Evolutionary conservation across 2,888 invertebrate species (phyloP), one percentile per base, ranked within the genome.

Genomic region (Agonopterix subpropinquella): DNA sequence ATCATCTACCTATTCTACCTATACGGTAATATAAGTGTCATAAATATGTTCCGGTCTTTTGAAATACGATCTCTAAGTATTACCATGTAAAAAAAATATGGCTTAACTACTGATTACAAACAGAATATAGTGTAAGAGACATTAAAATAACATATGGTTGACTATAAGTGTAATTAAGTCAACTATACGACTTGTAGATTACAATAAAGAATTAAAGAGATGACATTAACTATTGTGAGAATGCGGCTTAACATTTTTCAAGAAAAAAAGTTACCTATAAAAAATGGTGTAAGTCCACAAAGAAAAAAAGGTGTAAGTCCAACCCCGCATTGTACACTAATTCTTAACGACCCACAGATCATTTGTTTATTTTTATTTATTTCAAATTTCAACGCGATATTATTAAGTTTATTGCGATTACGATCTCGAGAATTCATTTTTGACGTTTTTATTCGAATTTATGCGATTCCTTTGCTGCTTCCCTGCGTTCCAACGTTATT

Each of bases 361-460:
- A 73, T 74, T 73, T 72, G 73, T 81, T 79, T 75, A 72, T 79
- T 82, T 82, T 83, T 82, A 79, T 85, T 85, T 81, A 81, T 84
- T 77, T 74, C 70, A 70, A 79, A 78, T 80, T 80, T 85, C 84
- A 81, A 80, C 85, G 85, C 82, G 77, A 81, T 83, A 82, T 85
- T 82, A 83, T 86, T 82, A 81, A 80, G 69, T 82, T 82, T 80
- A 86, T 82, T 77, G 83, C 84, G 87, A 88, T 88, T 84, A 86
- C 77, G 80, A 87, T 87, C 87, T 86, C 66, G 80, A 75, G 85
- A 80, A 82, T 85, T 78, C 80, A 80, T 81, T 86, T 87, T 82
- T 84, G 87, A 86, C 86, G 70, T 84, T 86, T 87, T 88, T 87
- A 86, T 88, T 78, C 73, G 78, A 82, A 86, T 86, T 86, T 87